phyloP scores from a whole-genome alignment of 2,888 invertebrate species.

The Megamerina dolium region DNA sequence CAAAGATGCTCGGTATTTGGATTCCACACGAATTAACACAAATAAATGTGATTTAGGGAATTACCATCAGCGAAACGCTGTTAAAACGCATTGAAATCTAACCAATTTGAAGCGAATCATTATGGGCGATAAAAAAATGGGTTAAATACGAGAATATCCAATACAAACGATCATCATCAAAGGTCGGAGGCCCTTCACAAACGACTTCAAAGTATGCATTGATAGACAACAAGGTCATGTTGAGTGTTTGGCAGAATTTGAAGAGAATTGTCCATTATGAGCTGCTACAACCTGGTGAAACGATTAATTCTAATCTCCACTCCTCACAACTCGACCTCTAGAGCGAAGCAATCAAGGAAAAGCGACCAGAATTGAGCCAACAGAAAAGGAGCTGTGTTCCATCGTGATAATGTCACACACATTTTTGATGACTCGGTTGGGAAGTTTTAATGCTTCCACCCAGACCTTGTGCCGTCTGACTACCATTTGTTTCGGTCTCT shows the following conservation, averaged over 20 bases:
- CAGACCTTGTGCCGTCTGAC: background rate
- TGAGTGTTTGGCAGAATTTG: background rate
- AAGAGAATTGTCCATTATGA: background rate
- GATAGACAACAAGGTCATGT: background rate
- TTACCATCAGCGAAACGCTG: constrained; percentile 9
- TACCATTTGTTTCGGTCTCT: background rate
- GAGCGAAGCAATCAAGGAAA: background rate
- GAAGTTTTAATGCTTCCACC: background rate
- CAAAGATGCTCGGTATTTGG: constrained; percentile 1
- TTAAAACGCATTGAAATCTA: constrained; percentile 8
- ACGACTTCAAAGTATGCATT: background rate
- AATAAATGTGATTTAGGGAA: constrained; percentile 6
- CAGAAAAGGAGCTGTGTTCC: background rate
- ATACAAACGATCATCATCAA: background rate
- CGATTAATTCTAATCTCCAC: too few species aligned
- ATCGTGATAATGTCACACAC: background rate
- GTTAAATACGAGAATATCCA: background rate
- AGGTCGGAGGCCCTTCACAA: background rate
- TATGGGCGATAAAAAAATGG: background rate
- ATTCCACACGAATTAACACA: constrained; percentile 4
- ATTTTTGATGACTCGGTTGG: background rate
- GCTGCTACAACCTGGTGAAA: too few species aligned
- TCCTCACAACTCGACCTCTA: background rate
- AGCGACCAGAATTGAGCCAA: background rate
- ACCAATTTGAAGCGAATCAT: constrained; percentile 1